Base-by-base conservation (phyloP, 2,888 invertebrate species). In the Drosophila koepferae region DNA sequence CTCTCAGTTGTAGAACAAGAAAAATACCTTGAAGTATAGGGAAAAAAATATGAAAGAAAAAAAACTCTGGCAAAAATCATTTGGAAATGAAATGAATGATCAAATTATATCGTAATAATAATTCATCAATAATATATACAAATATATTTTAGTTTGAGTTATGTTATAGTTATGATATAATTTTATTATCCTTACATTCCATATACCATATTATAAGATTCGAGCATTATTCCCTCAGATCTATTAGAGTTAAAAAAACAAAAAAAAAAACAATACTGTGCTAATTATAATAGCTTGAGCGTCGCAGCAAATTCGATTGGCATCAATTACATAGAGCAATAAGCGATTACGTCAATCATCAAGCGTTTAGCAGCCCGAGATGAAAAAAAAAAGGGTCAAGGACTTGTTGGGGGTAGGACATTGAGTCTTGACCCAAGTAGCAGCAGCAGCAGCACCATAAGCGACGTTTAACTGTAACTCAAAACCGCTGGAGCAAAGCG, bases 401-500 rank as follows among this genome's bases (percentile, higher is more conserved):
- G 63, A 59, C 61, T 51, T 18, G 7, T 6, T 9, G 5, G 38
- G 51, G 16, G 16, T 9, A 53, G 49, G 23, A 14, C 20, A 54
- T 6, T 38, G 53, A 23, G 38, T 49, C 53, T 61, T 66, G 40
- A 65, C 51, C 64, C 65, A 43, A 46, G 23, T 1, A 28, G 28
- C 28, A 28, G 6, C 28, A 6, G 28, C 28, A 28, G 28, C 28
- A 28, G 28, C 28, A 28, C 28, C 34, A 72, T 63, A 41, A 59
- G 43, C 53, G 59, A 20, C 71, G 44, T 66, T 81, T 85, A 71
- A 79, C 12, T 80, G 75, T 68, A 82, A 76, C 74, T 68, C 53
- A 58, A 72, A 85, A 66, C 72, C 63, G 28, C 8, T 54, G 53
- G 12, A 56, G 54, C 55, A 48, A 40, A 43, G 67, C 64, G 28